phyloP scores from a whole-genome alignment of 2,888 invertebrate species.

The Platycheirus rosarum region DNA sequence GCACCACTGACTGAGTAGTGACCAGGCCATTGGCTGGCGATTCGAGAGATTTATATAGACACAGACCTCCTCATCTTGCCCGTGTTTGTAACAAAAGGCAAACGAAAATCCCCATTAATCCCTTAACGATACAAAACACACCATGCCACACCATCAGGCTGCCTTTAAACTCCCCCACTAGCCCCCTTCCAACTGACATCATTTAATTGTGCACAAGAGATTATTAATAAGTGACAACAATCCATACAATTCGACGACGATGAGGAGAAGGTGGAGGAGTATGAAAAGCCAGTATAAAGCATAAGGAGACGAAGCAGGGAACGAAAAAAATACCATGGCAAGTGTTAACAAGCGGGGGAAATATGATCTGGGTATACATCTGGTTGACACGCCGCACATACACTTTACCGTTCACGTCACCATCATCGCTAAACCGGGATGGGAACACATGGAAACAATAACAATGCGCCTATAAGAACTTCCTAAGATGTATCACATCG shows the following conservation, averaged over 20 bases:
- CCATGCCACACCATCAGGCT: conserved; percentile 22
- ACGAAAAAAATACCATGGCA: conserved; percentile 52
- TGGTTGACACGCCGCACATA: conserved; percentile 63
- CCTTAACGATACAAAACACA: conserved; percentile 70
- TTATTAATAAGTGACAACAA: conserved; percentile 73
- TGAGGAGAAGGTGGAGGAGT: conserved; percentile 2
- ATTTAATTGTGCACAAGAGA: conserved; percentile 63
- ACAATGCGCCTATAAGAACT: conserved; percentile 58
- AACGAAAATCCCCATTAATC: conserved; percentile 71
- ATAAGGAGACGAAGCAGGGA: conserved; percentile 40
- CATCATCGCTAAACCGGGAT: conserved; percentile 28
- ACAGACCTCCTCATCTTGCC: background rate
- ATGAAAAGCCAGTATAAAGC: conserved; percentile 52
- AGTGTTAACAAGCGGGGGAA: conserved; percentile 73
- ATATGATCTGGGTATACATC: conserved; percentile 73
- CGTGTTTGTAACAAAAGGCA: conserved; percentile 41
- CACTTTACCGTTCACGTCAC: conserved; percentile 40
- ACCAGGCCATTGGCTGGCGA: conserved; percentile 52
- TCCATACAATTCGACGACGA: conserved; percentile 46
- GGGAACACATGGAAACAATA: conserved; percentile 61
- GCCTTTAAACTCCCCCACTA: conserved; percentile 28
- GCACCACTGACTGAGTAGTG: conserved; percentile 23
- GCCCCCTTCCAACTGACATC: background rate
- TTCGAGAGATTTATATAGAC: conserved; percentile 50
- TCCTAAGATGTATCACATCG: conserved; percentile 26